Evolutionary conservation across 2,888 invertebrate species (phyloP), one percentile per base, ranked within the genome.

Genomic region (Pimpla rufipes): DNA sequence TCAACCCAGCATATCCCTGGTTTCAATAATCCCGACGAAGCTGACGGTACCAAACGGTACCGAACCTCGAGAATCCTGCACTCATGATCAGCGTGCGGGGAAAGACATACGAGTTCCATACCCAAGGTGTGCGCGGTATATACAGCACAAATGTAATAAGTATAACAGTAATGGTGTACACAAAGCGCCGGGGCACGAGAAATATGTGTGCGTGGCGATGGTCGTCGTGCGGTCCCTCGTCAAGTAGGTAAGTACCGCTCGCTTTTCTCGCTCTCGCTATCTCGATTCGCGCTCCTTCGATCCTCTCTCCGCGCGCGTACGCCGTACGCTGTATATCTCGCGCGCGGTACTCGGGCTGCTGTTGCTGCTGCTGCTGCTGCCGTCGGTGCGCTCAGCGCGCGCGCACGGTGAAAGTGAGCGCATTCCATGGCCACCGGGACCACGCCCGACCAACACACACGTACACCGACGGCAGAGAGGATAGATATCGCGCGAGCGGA

Each of bases 391-490:
- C 89, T 85, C 81, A n/a, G n/a, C 85, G 87, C 86, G 87, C 87
- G 89, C 88, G 88, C 90, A 87, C 89, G 92, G 93, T 93, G 93
- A 93, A 93, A 93, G 93, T 93, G 93, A 93, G 93, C 93, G 93
- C 93, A 93, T 93, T 93, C 93, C 93, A 92, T 92, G 92, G 93
- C 92, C 93, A 92, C 91, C 89, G 90, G 90, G 92, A 92, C 93
- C 93, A 93, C 93, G 93, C 93, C 93, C 93, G 92, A 92, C 89
- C 90, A 90, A 91, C 89, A 90, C 90, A 90, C 88, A 86, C 86
- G 84, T 87, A 83, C 85, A 82, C 70, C 55, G 37, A 76, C 55
- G 37, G 73, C n/a, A 70, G 50, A 52, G 21, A 29, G 57, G 57
- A 77, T 57, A 57, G 67, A 47, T 67, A 80, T 84, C 78, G 80